These are phyloP conservation scores for Orchesella flavescens DNA, from an alignment of 2,888 invertebrate genomes.

Conservation along the genomic window DNA sequence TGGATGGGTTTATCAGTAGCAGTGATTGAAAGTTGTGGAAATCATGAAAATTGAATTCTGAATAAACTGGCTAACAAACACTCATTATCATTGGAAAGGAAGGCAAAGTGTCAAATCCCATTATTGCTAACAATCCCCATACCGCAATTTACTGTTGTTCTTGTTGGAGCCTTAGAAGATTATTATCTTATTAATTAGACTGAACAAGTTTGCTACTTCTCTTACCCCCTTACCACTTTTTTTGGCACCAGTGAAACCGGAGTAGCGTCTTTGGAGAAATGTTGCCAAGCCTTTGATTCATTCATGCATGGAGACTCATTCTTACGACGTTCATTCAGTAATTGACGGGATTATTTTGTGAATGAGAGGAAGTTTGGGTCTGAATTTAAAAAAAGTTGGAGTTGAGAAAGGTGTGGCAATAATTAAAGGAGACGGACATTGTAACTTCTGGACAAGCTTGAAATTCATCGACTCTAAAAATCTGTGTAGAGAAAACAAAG, in stretches of 20 bases:
- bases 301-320: no score
- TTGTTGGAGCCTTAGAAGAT: not conserved
- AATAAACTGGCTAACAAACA: no score
- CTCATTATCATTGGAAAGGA: not conserved
- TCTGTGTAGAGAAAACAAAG: no score
- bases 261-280: no score
- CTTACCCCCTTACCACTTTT: no score
- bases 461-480: not conserved
- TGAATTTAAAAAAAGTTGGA: not conserved
- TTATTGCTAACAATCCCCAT: not conserved
- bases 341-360: no score
- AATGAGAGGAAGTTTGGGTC: no score
- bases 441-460: not conserved
- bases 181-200: slow-evolving; percentile 27
- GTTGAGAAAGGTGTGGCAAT: not conserved
- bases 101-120: slow-evolving; percentile 13
- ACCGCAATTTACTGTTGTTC: not conserved
- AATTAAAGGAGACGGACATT: not conserved
- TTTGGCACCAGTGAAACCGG: no score
- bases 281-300: no score
- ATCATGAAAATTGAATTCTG: not conserved
- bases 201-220: slow-evolving; percentile 21
- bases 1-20: not conserved
- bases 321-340: no score
- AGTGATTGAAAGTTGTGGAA: not conserved